A percentile compares a stretch with the other conserved stretches of the same genome.
Evolutionary conservation across 2,888 invertebrate species (phyloP).

Genomic region (Drosophila mimetica): DNA sequence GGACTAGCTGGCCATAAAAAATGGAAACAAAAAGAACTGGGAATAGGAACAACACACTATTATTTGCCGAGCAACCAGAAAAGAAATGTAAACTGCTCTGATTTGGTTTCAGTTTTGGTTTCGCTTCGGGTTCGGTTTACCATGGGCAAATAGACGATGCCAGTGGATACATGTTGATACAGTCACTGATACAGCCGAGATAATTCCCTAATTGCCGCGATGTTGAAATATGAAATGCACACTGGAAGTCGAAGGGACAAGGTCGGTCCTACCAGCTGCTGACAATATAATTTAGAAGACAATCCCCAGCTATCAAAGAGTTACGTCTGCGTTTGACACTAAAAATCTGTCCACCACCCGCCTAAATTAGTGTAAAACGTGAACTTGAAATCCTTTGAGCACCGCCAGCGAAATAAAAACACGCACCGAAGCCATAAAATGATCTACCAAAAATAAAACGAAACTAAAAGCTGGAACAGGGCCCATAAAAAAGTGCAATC

Average conservation of each 20-base stretch:
- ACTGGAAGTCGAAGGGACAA: constrained; percentile 21
- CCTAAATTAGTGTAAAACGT: constrained; percentile 66
- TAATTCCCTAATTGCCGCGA: constrained; percentile 49
- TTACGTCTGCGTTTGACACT: constrained; percentile 63
- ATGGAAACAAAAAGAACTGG: constrained; percentile 31
- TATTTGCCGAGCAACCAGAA: constrained; percentile 69
- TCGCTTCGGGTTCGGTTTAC: constrained; percentile 48
- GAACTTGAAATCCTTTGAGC: constrained; percentile 81
- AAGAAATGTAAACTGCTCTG: constrained; percentile 70
- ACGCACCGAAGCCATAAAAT: constrained; percentile 76
- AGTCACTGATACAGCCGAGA: constrained; percentile 33
- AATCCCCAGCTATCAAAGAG: constrained; percentile 63
- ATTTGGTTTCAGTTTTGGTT: constrained; percentile 55
- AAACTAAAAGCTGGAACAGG: constrained; percentile 37
- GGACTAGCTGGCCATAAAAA: constrained; percentile 53
- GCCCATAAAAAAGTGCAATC: constrained; percentile 70
- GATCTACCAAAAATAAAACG: constrained; percentile 50
- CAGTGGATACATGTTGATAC: constrained; percentile 25
- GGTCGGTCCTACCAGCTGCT: constrained; percentile 69
- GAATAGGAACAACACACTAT: constrained; percentile 41
- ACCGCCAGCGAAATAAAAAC: constrained; percentile 71
- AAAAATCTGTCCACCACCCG: constrained; percentile 22
- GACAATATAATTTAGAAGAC: constrained; percentile 81
- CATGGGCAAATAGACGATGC: constrained; percentile 46
- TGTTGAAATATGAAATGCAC: constrained; percentile 35